Evolutionary conservation across 2,888 invertebrate species (phyloP).

Genomic region (Acanthococcus lagerstroemiae): DNA sequence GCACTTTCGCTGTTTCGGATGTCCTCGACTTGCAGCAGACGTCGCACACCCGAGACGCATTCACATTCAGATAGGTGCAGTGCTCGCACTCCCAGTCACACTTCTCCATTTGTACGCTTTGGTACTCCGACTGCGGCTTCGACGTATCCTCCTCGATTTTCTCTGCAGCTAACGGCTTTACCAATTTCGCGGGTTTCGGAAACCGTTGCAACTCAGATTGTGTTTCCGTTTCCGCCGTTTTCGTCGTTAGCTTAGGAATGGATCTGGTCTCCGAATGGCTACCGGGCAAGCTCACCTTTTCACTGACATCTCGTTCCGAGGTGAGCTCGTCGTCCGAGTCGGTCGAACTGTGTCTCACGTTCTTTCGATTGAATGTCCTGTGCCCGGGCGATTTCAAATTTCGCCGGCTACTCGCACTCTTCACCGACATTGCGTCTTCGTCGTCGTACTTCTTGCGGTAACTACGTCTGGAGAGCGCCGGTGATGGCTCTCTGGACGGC

Average conservation of each 20-base stretch:
- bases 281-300: too few species aligned
- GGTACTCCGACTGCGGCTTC: neutral
- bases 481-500: conserved; percentile 32
- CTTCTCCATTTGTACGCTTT: conserved; percentile 32
- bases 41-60: conserved; percentile 65
- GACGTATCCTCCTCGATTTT: neutral
- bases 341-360: neutral
- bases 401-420: conserved; percentile 7
- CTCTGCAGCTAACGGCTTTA: neutral
- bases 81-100: conserved; percentile 81
- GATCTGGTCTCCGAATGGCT: neutral
- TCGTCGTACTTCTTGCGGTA: conserved; percentile 23
- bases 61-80: conserved; percentile 77
- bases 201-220: neutral
- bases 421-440: conserved; percentile 11
- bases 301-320: conserved; percentile 6
- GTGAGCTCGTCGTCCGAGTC: conserved; percentile 22
- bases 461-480: conserved; percentile 31
- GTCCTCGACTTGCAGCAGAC: conserved; percentile 70
- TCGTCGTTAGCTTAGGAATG: neutral
- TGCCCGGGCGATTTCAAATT: neutral
- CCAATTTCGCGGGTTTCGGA: too few species aligned
- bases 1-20: neutral
- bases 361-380: neutral
- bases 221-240: neutral